Evolutionary conservation across 1,140 invertebrate genomes (phyloP), one percentile per base, ranked within the genome.

Genomic region (Anoplolepis gracilipes): DNA sequence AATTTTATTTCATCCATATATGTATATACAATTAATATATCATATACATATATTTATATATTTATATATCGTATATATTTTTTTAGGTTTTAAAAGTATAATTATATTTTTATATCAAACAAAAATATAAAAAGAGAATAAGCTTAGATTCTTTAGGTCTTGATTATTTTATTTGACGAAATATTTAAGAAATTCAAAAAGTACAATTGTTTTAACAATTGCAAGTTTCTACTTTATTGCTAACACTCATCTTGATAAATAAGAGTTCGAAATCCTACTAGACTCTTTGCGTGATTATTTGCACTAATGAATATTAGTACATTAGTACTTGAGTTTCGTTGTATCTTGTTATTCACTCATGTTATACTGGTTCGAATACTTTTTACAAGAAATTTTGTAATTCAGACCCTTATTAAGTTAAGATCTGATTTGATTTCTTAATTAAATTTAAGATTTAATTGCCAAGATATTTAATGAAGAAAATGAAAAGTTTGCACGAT

Each of bases 371-470:
- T 49, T 49, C 46, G 13, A 49, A 19, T 49, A 49, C 16, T 19
- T 49, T 49, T 49, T 49, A 49, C 16, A 49, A 49, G 46, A 19
- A 6, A 76, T 19, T 59, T 33, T 59, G 13, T 13, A 59, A 75
- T 75, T 59, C 22, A 75, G n/a, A 75, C 22, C 6, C 55, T 33
- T 25, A 39, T 59, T 75, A 59, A 75, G 57, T 28, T 25, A 36
- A 57, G 30, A 73, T 75, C 3, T 28, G 22, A n/a, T 36, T 76
- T 61, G 22, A 75, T 59, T 53, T 36, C 19, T 53, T 53, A 30
- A 19, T 30, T 64, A 3, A 11, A 53, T 4, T 36, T 73, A 16
- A 73, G 1, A 22, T 73, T 73, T 33, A 73, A 73, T 73, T 55
- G n/a, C 11, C 11, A 72, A 69, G 16, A 67, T 69, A 30, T 3